Conservation (phyloP, 92 coral and sea anemone species). For the Blastomussa wellsi region DNA sequence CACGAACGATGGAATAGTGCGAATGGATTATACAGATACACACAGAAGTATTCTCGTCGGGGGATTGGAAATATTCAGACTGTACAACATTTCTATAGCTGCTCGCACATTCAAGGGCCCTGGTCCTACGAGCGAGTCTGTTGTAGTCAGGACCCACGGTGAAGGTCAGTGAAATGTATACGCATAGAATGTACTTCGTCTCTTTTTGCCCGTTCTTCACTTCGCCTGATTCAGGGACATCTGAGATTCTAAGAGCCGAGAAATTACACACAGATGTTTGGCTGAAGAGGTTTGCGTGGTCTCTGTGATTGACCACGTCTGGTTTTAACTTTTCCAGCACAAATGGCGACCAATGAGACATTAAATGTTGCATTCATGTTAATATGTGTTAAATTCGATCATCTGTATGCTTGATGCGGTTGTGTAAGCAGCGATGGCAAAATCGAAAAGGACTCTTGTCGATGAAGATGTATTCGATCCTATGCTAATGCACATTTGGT, state of each 20-base stretch:
- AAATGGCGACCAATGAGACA: too few species aligned
- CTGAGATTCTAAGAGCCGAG: too few species aligned
- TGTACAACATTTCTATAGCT: slow-evolving; percentile 61
- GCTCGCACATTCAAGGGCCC: slow-evolving; percentile 54
- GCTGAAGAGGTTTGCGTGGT: too few species aligned
- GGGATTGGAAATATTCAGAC: slow-evolving; percentile 20
- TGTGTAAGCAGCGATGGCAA: neutral
- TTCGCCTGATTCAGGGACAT: too few species aligned
- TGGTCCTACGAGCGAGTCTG: slow-evolving; percentile 51
- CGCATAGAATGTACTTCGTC: neutral
- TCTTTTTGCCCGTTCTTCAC: too few species aligned
- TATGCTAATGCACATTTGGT: neutral
- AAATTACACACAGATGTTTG: too few species aligned
- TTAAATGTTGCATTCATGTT: too few species aligned
- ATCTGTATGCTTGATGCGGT: neutral
- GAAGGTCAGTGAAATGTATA: slow-evolving; percentile 46
- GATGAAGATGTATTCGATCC: neutral
- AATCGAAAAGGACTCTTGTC: neutral
- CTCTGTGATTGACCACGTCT: too few species aligned
- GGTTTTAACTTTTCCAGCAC: too few species aligned
- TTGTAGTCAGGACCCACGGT: slow-evolving; percentile 68
- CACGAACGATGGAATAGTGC: slow-evolving; percentile 6
- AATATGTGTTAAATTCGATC: too few species aligned
- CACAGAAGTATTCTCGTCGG: neutral
- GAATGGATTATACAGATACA: neutral